Evolutionary conservation across 2,888 invertebrate species (phyloP), one percentile per base, ranked within the genome.

Genomic region (Phaedon cochleariae): DNA sequence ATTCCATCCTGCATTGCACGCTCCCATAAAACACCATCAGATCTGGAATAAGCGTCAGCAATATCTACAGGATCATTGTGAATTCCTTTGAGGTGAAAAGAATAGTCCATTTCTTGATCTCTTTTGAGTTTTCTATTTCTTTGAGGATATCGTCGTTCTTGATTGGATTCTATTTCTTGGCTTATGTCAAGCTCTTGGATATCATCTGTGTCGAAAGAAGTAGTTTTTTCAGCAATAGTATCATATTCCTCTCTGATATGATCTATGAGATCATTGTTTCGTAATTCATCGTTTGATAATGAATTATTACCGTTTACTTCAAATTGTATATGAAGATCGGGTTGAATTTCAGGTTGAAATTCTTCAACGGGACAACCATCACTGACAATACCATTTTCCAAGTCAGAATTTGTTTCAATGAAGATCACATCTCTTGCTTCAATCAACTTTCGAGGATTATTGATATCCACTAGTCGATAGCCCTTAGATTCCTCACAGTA

Each of bases 401-500:
- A 34, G 10, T 34, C 10, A 10, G 31, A 34, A 34, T 51, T 22
- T 51, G 51, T 21, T 22, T 51, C 51, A 51, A 51, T 21, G 51
- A 51, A 51, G 22, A 51, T 12, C 9, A 51, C 51, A 51, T 51
- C 22, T 51, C 51, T 9, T 21, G 22, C 51, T 51, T 51, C 17
- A 7, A 21, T 51, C 9, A 51, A 21, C 22, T 51, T 51, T 12
- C 51, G 51, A 9, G 51, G 20, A 51, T 51, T 51, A 20, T 51
- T 22, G 10, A 22, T 51, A 51, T 51, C 22, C 20, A 21, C 21
- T 1, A 51, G 22, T 22, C 51, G 46, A 65, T 76, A 76, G 12
- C 75, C 77, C 62, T 76, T 77, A 1, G 64, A 52, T 41, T 70
- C 67, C 53, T 78, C 76, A 59, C 63, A 62, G 59, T 68, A 78